Percentiles rank a stretch among this genome's conserved stretches.
These are phyloP conservation scores for Cryptomyrus ogoouensis DNA, from an alignment of 2,113 vertebrate genomes.

Conservation along the genomic window DNA sequence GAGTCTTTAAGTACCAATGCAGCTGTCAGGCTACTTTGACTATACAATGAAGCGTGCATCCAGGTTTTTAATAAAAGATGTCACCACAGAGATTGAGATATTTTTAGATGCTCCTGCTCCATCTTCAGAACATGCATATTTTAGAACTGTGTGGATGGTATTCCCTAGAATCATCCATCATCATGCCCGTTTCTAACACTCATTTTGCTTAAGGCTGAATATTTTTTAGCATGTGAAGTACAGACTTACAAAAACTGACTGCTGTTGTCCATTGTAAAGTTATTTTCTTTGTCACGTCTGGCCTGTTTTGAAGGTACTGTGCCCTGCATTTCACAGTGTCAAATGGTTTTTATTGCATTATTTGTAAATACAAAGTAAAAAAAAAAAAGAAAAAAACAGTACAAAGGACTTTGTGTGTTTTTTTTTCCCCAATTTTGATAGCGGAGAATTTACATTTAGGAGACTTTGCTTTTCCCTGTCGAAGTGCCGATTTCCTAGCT, in stretches of 20 bases:
- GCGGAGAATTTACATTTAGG: background rate
- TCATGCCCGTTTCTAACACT: background rate
- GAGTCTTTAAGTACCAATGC: background rate
- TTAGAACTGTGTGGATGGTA: constrained; percentile 17
- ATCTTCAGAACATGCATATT: constrained; percentile 22
- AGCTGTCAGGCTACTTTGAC: background rate
- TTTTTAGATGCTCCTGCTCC: constrained; percentile 25
- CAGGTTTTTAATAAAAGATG: background rate
- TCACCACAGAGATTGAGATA: background rate
- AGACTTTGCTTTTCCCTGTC: background rate
- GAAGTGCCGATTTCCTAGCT: background rate
- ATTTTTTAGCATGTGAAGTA: background rate
- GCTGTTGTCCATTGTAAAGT: background rate
- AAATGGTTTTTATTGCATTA: background rate
- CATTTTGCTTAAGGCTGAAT: background rate
- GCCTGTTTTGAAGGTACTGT: background rate
- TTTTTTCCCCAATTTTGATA: background rate
- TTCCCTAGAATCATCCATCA: background rate
- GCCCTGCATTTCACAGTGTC: background rate
- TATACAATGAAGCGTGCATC: background rate
- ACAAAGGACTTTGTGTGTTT: background rate
- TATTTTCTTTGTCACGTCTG: background rate
- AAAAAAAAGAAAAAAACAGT: background rate
- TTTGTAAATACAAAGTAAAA: background rate
- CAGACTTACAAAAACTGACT: background rate